Percentiles rank a stretch among this genome's conserved stretches.
phyloP scores from a whole-genome alignment of 1,140 invertebrate genomes.

The Dermatophagoides farinae region DNA sequence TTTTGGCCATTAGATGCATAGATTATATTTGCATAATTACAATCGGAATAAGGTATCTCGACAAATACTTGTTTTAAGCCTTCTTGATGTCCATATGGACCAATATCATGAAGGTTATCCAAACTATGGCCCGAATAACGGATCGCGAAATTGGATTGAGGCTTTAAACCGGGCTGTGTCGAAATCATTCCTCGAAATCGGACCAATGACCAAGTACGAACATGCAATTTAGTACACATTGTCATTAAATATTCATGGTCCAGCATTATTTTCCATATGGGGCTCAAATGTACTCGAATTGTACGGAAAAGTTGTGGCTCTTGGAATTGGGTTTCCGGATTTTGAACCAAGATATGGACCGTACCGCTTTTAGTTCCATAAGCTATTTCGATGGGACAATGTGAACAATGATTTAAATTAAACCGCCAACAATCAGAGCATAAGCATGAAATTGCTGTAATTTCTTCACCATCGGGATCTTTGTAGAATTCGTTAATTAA shows the following conservation, averaged over 20 bases:
- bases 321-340: constrained; percentile 93
- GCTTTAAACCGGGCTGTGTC: constrained; percentile 87
- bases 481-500: constrained; percentile 87
- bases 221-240: constrained; percentile 42
- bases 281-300: constrained; percentile 78
- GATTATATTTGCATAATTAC: constrained; percentile 77
- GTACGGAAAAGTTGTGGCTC: constrained; percentile 93
- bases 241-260: constrained; percentile 88
- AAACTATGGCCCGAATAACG: constrained; percentile 37
- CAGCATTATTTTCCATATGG: constrained; percentile 80
- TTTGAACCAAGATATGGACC: constrained; percentile 88
- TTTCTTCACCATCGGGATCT: constrained; percentile 79
- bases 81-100: constrained; percentile 78
- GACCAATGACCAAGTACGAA: constrained; percentile 85
- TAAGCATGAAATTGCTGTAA: constrained; percentile 91
- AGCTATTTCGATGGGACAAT: constrained; percentile 98
- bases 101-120: constrained; percentile 27
- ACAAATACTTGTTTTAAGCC: constrained; percentile 85
- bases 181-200: constrained; percentile 84
- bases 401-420: constrained; percentile 22
- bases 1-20: constrained; percentile 84
- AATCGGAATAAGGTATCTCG: constrained; percentile 89
- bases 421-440: constrained; percentile 30
- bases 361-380: constrained; percentile 89
- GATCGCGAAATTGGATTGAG: constrained; percentile 87